phyloP scores from a whole-genome alignment of 2,113 vertebrate species.

The Cebus imitator region DNA sequence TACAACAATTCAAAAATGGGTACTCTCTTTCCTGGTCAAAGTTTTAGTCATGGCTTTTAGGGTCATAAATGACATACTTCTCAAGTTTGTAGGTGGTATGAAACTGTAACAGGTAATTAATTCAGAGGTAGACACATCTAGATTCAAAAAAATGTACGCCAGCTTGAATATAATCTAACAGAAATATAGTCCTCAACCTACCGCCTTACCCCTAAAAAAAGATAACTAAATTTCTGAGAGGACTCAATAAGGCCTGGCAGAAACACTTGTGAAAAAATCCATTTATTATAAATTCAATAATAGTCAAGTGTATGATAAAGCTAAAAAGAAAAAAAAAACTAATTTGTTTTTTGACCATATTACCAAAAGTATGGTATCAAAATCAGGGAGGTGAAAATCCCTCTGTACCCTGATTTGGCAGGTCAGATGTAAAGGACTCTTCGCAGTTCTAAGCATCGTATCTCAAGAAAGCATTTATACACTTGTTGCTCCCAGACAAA shows the following conservation, averaged over 20 bases:
- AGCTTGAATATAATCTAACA: background rate
- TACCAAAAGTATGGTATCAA: background rate
- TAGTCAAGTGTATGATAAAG: background rate
- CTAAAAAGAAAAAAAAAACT: background rate
- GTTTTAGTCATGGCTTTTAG: background rate
- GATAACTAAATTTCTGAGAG: background rate
- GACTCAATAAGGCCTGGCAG: background rate
- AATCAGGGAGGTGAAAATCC: background rate
- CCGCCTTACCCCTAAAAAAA: background rate
- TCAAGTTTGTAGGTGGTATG: background rate
- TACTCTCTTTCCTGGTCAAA: background rate
- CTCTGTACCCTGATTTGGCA: background rate
- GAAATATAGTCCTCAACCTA: background rate
- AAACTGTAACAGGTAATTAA: background rate
- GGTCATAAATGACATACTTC: background rate
- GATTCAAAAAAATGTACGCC: background rate
- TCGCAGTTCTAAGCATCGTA: background rate
- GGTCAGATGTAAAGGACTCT: background rate
- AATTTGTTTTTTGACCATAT: background rate
- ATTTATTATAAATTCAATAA: constrained; percentile 12
- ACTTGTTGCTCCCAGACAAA: background rate
- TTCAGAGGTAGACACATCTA: background rate
- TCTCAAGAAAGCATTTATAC: background rate
- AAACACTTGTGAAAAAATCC: background rate
- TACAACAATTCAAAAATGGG: background rate